Evolutionary conservation across 2,113 vertebrate genomes (phyloP), one percentile per base, ranked within the genome.

Genomic region (Echinops telfairi): DNA sequence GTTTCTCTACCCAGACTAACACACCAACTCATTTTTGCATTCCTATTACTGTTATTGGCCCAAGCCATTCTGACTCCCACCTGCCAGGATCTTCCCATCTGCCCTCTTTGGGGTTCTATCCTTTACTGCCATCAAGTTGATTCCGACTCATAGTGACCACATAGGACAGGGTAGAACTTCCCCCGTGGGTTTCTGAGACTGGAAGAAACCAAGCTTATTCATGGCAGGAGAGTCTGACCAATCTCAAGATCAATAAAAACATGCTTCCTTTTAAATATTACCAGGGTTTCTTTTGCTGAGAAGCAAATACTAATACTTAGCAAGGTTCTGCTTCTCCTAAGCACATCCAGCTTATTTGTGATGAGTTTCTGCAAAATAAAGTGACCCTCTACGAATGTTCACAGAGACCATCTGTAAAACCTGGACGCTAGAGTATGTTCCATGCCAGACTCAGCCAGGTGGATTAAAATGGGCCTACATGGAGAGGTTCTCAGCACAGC

Each of bases 161-260:
- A 14, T 11, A 53, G 47, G 47, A 53, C 47, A 53, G 47, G 47
- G 47, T 53, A 53, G 47, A 53, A 53, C 47, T 53, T 4, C 47
- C 12, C 40, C 47, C 47, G 47, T 53, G 47, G 47, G 47, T 14
- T 53, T 53, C 47, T 53, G 47, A 53, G 47, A 53, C 12, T 53
- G 47, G 47, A 53, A 53, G 47, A 53, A 53, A 79, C 94, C 87
- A 91, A 68, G 62, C 73, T 88, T 91, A 71, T 57, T 88, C 47
- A 85, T 38, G 58, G 57, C 64, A 92, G 90, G 66, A 90, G 78
- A 94, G 73, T 88, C 57, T 57, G 81, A 62, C 29, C 11, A 0
- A 6, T 60, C 81, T 96, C 86, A 86, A 92, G 80, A 94, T 86
- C 79, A 92, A 83, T 2, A 80, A 31, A 83, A 95, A 88, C 89